Percentiles rank a stretch among this genome's conserved stretches.
Evolutionary conservation across 2,113 vertebrate genomes (phyloP).

Genomic region (Ictalurus furcatus): DNA sequence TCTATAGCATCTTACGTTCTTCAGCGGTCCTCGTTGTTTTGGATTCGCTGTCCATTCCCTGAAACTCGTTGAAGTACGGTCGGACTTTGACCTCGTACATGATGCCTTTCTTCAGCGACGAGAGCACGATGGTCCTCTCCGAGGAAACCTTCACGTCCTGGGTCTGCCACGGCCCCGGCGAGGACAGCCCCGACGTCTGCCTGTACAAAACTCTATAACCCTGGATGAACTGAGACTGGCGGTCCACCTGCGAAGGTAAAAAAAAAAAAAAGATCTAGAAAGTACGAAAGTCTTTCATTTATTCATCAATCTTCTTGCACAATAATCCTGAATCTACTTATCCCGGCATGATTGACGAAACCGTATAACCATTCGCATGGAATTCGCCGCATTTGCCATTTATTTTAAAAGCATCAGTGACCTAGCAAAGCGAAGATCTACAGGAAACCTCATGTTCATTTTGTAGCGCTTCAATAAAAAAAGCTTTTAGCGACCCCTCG

Average conservation of each 20-base stretch:
- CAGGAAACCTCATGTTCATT: conserved; percentile 14
- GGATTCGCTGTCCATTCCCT: conserved; percentile 97
- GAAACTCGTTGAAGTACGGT: conserved; percentile 98
- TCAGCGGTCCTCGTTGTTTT: conserved; percentile 90
- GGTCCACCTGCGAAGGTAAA: conserved; percentile 81
- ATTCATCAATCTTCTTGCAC: background rate
- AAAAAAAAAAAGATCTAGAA: background rate
- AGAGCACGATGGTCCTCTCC: conserved; percentile 84
- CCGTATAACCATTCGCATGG: background rate
- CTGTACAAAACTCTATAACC: conserved; percentile 93
- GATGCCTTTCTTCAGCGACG: conserved; percentile 89
- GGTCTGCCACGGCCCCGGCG: conserved; percentile 84
- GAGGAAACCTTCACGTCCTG: conserved; percentile 90
- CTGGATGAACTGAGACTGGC: conserved; percentile 97
- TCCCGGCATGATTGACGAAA: background rate
- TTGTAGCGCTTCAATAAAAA: conserved; percentile 53
- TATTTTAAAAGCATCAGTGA: conserved; percentile 56
- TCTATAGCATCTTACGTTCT: conserved; percentile 78
- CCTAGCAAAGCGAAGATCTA: background rate
- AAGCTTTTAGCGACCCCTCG: conserved; percentile 51
- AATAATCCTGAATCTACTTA: background rate
- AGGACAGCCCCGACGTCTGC: conserved; percentile 84
- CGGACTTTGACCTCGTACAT: conserved; percentile 96
- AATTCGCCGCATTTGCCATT: background rate
- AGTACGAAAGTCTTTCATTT: background rate